These are phyloP conservation scores for Miltochrista miniata DNA, from an alignment of 2,888 invertebrate genomes.

Conservation along the genomic window DNA sequence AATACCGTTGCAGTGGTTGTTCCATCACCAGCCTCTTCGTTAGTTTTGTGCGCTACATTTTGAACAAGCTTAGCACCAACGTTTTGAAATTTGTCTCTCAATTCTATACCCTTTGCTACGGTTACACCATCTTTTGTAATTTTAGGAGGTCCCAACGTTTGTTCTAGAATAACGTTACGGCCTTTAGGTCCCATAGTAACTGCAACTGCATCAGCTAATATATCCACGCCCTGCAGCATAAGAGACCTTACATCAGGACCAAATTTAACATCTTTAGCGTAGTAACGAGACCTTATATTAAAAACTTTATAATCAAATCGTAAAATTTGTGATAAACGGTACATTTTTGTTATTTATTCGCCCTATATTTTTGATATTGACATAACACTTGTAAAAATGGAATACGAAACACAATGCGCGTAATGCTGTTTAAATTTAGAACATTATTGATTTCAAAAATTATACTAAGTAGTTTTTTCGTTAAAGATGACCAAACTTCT, in stretches of 20 bases:
- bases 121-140: constrained; percentile 99
- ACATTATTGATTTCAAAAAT: constrained; percentile 2
- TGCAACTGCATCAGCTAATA: constrained; percentile 98
- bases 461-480: too few relatives aligned
- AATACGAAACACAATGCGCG: constrained; percentile 19
- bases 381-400: constrained; percentile 3
- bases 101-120: constrained; percentile 98
- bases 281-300: constrained; percentile 51
- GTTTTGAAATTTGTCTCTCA: constrained; percentile 99
- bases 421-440: constrained; percentile 20
- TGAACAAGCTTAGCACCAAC: constrained; percentile 98
- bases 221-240: constrained; percentile 99
- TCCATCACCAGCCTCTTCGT: constrained; percentile 99
- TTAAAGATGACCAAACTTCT: too few relatives aligned
- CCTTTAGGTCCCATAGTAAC: constrained; percentile 99
- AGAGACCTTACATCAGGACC: constrained; percentile 97
- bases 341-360: constrained; percentile 39
- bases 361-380: constrained; percentile 8
- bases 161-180: constrained; percentile 98
- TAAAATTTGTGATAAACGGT: constrained; percentile 36
- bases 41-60: constrained; percentile 99
- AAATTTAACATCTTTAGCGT: constrained; percentile 98
- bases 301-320: constrained; percentile 21
- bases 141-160: constrained; percentile 99
- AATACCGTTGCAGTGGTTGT: constrained; percentile 99